Conservation (phyloP, 1,140 invertebrate species). For the Drosophila athabasca region DNA sequence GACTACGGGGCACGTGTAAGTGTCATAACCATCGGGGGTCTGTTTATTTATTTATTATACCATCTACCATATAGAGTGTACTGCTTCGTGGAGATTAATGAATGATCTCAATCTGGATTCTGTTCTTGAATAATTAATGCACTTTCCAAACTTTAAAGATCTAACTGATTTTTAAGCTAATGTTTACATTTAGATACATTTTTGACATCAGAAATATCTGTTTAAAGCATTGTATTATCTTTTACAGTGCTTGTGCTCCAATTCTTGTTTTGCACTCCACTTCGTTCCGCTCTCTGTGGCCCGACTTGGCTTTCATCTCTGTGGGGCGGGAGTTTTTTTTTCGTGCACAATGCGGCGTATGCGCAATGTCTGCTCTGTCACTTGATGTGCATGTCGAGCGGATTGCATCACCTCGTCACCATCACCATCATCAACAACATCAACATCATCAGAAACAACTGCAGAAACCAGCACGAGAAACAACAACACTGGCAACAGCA, state of each 20-base stretch:
- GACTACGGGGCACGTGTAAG: slow-evolving; percentile 54
- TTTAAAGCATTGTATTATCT: slow-evolving; percentile 24
- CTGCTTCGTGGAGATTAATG: background rate
- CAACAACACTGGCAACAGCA: slow-evolving; percentile 15
- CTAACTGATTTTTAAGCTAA: no score
- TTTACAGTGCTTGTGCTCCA: slow-evolving; percentile 20
- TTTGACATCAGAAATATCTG: no score
- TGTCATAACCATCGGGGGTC: slow-evolving; percentile 59
- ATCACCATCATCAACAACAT: slow-evolving; percentile 12
- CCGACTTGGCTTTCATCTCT: slow-evolving; percentile 42
- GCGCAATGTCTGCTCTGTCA: slow-evolving; percentile 78
- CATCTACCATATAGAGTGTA: slow-evolving; percentile 1
- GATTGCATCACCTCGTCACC: slow-evolving; percentile 64
- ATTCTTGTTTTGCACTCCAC: slow-evolving; percentile 32
- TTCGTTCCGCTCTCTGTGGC: slow-evolving; percentile 15
- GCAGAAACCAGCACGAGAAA: slow-evolving; percentile 7
- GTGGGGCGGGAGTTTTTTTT: slow-evolving; percentile 10
- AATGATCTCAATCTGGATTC: no score
- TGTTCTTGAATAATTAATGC: no score
- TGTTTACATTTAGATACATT: background rate
- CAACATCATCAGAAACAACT: slow-evolving; percentile 21
- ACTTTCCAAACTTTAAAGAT: no score
- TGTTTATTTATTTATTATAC: slow-evolving; percentile 13
- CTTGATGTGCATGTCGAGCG: slow-evolving; percentile 78
- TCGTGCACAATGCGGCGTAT: slow-evolving; percentile 75